Evolutionary conservation across 2,888 invertebrate species (phyloP).

Genomic region (Villa cingulata): DNA sequence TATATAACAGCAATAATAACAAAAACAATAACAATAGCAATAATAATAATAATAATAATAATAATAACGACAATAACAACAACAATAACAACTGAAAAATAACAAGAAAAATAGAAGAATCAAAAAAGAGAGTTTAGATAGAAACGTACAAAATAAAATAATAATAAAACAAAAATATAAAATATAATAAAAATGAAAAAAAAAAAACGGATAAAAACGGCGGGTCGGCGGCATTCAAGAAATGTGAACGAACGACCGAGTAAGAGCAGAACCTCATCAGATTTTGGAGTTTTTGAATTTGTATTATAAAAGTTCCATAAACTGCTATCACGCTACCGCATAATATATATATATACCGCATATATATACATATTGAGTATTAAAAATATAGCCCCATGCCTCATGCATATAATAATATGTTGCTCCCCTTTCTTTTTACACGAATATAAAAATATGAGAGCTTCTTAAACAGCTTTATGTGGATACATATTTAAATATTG

Average conservation of each 20-base stretch:
- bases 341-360: too few relatives aligned
- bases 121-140: too few relatives aligned
- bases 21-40: too few relatives aligned
- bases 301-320: conserved; percentile 2
- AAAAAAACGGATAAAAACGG: conserved; percentile 7
- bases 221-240: conserved; percentile 13
- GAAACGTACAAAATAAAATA: too few relatives aligned
- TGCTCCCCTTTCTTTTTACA: conserved; percentile 2
- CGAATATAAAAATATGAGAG: too few relatives aligned
- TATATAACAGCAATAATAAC: too few relatives aligned
- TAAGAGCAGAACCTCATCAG: conserved; percentile 15
- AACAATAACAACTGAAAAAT: neutral
- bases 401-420: too few relatives aligned
- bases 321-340: conserved; percentile 11
- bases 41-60: neutral
- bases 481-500: too few relatives aligned
- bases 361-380: too few relatives aligned
- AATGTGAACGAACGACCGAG: conserved; percentile 18
- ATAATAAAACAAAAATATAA: neutral
- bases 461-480: too few relatives aligned
- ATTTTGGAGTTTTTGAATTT: conserved; percentile 8
- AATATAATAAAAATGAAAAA: neutral
- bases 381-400: too few relatives aligned
- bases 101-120: neutral
- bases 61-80: neutral